phyloP scores from a whole-genome alignment of 2,797 vertebrate genomes.

The Sebastolobus altivelis region DNA sequence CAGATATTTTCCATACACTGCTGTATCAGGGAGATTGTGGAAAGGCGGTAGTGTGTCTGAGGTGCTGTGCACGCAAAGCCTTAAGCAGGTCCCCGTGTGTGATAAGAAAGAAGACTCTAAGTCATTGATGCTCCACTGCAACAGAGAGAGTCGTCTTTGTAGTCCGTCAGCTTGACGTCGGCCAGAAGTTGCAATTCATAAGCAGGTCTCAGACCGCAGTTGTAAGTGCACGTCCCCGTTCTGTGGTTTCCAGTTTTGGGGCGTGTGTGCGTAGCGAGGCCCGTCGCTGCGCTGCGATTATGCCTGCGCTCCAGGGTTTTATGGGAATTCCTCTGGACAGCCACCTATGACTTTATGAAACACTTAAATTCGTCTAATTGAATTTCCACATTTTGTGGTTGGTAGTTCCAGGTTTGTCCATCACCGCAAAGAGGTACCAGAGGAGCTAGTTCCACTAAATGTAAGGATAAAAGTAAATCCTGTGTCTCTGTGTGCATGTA shows the following conservation, averaged over 20 bases:
- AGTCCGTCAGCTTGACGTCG: constrained; percentile 38
- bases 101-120: constrained; percentile 22
- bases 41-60: constrained; percentile 7
- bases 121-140: constrained; percentile 41
- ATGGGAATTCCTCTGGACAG: constrained; percentile 87
- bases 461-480: constrained; percentile 44
- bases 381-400: constrained; percentile 88
- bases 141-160: constrained; percentile 35
- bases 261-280: constrained; percentile 67
- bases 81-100: constrained; percentile 21
- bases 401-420: constrained; percentile 78
- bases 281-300: constrained; percentile 71
- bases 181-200: constrained; percentile 64
- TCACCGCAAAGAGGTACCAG: constrained; percentile 78
- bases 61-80: constrained; percentile 10
- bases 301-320: constrained; percentile 77
- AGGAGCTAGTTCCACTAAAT: constrained; percentile 73
- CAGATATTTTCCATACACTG: constrained; percentile 43
- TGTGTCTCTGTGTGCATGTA: background rate
- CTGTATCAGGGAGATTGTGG: constrained; percentile 23
- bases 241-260: constrained; percentile 73
- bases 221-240: constrained; percentile 74
- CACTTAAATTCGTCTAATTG: constrained; percentile 87
- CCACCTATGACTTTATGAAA: constrained; percentile 89
- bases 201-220: constrained; percentile 68